Evolutionary conservation across 2,797 vertebrate species (phyloP), one percentile per base, ranked within the genome.

Genomic region (Phyllotis vaccarum): DNA sequence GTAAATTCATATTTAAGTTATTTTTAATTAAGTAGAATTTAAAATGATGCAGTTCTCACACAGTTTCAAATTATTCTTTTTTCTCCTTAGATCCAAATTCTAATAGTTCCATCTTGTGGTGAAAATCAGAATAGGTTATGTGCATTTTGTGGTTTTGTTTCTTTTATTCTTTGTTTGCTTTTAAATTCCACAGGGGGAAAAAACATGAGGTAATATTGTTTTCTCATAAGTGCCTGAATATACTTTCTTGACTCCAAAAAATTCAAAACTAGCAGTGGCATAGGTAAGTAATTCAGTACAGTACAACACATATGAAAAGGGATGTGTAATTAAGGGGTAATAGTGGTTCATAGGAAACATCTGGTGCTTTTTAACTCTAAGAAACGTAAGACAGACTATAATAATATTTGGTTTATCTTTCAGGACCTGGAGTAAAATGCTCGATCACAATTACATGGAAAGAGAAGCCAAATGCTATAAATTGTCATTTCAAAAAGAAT

Each of bases 51-150:
- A 96, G 72, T 93, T 94, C 90, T 79, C 31, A 92, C 60, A 78
- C 72, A 24, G 24, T 19, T 88, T 92, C 62, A 76, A 72, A 40
- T 62, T 80, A 86, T 83, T 70, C 88, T 49, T 54, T 70, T 0
- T 4, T 81, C 24, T 52, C 3, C 74, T 86, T 95, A 89, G 82
- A 98, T 98, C 31, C 19, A 72, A 98, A 96, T 98, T 98, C 96
- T 97, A 95, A 98, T 96, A 86, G 96, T 95, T 96, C 98, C 98
- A 98, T 95, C 98, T 98, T 95, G 98, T 98, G 98, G 98, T 78
- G 75, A 98, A 92, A 98, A 1, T 87, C 40, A 96, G 97, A 97
- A 98, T 0, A 96, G 96, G 70, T 75, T 90, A 13, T 1, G 8
- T 0, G 37, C 1, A 64, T 74, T 54, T 56, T 62, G 7, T 86